Evolutionary conservation across 2,797 vertebrate species (phyloP).

Genomic region (Tenualosa ilisha): DNA sequence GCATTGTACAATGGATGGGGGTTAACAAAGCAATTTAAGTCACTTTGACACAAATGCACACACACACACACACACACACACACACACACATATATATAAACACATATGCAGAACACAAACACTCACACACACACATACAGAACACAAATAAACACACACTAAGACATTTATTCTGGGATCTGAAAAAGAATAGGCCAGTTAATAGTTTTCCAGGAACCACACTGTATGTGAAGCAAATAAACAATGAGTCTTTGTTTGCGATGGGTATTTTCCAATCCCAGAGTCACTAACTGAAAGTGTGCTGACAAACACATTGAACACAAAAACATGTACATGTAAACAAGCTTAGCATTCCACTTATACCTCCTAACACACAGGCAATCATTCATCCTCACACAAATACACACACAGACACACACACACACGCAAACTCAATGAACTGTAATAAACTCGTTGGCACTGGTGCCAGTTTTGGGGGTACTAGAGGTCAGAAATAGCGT

Average conservation of each 20-base stretch:
- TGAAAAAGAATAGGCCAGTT: background rate
- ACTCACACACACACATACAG: background rate
- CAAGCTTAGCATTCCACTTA: background rate
- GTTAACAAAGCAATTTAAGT: background rate
- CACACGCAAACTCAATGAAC: background rate
- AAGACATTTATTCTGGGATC: conserved; percentile 34
- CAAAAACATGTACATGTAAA: background rate
- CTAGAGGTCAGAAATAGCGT: background rate
- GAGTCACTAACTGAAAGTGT: background rate
- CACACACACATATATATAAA: background rate
- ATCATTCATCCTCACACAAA: background rate
- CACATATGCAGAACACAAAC: conserved; percentile 6
- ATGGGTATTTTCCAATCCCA: background rate
- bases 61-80: conserved; percentile 13
- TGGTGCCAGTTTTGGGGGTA: background rate
- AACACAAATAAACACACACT: background rate
- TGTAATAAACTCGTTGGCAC: background rate
- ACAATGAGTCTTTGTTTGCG: conserved; percentile 3
- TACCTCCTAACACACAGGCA: background rate
- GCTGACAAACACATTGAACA: background rate
- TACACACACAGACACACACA: background rate
- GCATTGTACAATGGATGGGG: background rate
- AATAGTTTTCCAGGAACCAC: conserved; percentile 49
- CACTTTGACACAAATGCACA: background rate
- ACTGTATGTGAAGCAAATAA: conserved; percentile 36